Percentiles rank a stretch among this genome's conserved stretches.
phyloP scores from a whole-genome alignment of 2,797 vertebrate species.

The Semaprochilodus insignis region DNA sequence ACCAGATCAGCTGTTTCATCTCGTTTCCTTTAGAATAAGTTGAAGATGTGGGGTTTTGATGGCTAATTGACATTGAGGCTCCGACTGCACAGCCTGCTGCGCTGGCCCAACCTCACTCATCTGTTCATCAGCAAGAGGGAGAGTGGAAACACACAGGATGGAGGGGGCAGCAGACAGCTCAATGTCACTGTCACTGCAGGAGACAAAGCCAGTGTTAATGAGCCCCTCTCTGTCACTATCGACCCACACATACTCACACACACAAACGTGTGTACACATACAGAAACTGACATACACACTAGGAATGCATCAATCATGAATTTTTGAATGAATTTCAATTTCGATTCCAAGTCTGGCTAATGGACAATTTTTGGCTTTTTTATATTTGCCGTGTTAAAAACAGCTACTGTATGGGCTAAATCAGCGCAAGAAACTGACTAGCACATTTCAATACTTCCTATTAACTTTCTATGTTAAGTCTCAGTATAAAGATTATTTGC shows the following conservation, averaged over 20 bases:
- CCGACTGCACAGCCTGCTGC: slow-evolving; percentile 28
- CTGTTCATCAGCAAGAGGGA: slow-evolving; percentile 50
- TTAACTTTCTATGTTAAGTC: no score
- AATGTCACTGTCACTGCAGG: slow-evolving; percentile 61
- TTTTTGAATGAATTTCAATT: no score
- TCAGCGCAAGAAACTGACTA: no score
- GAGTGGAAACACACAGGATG: slow-evolving; percentile 55
- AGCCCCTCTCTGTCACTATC: slow-evolving; percentile 57
- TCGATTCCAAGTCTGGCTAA: no score
- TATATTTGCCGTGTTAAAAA: no score
- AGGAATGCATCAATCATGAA: no score
- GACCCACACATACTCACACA: slow-evolving; percentile 32
- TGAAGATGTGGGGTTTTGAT: slow-evolving; percentile 43
- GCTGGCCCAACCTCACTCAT: slow-evolving; percentile 40
- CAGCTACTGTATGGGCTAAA: no score
- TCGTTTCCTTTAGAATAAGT: slow-evolving; percentile 29
- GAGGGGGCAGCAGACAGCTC: slow-evolving; percentile 54
- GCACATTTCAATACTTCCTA: no score
- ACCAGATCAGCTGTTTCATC: slow-evolving; percentile 31
- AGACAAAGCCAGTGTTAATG: slow-evolving; percentile 63
- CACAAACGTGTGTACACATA: neutral
- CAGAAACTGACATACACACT: slow-evolving; percentile 12
- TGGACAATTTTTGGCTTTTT: no score
- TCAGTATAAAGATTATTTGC: no score
- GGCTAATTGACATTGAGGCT: slow-evolving; percentile 55